Base-by-base conservation (phyloP, 2,113 vertebrate species). In the Dasyprocta punctata region DNA sequence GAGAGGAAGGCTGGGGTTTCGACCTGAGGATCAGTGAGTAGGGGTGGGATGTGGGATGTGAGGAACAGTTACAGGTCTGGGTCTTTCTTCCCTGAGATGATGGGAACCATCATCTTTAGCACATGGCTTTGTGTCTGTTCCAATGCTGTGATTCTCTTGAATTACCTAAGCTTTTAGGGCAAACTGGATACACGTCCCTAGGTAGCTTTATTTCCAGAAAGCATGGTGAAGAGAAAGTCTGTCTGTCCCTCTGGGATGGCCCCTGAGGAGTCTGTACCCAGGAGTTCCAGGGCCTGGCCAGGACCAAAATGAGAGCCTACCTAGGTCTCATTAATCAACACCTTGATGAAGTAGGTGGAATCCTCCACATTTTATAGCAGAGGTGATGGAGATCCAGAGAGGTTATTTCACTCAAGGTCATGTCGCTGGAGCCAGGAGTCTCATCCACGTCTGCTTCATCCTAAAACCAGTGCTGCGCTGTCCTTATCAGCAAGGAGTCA, bases 341-440 rank as follows among this genome's bases (percentile, higher is more conserved):
- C 81, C 22, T 36, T 58, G 10, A 30, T 3, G 86, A 44, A 13
- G 16, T 17, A 65, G 61, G 24, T 30, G 52, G 7, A 47, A 8
- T 83, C 24, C n/a, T 65, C 14, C 47, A 47, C 71, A 65, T 73
- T 91, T 95, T 63, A 94, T 73, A 77, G 95, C n/a, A 20, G 69
- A 77, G 75, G 24, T 87, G 90, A 30, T 33, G 16, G 95, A 93
- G n/a, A 71, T 44, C 1, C 5, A 20, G 67, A 71, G 82, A 63
- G 26, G 4, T 71, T 69, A 24, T 30, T 54, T 65, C 56, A 13
- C 19, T 36, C 33, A 54, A 16, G 28, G 38, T 61, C 90, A 83
- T 52, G n/a, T 11, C 75, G 26, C 60, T 81, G 58, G n/a, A 86
- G n/a, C 28, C 49, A 13, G 56, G 17, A 67, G 47, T 54, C 54